These are phyloP conservation scores for Ormyrus pomaceus DNA, from an alignment of 2,888 invertebrate species.

Conservation along the genomic window DNA sequence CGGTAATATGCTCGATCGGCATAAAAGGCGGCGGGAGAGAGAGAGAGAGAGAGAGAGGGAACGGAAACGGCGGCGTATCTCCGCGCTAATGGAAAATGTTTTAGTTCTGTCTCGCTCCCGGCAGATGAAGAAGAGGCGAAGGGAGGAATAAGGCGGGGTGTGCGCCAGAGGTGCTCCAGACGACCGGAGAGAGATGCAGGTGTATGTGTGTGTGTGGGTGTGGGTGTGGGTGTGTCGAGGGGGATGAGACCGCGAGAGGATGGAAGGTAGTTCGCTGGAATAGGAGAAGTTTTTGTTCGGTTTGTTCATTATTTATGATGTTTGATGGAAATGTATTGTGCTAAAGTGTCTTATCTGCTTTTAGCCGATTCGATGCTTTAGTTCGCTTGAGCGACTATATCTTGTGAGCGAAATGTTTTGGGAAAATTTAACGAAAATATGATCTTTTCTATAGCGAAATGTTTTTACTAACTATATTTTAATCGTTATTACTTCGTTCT, in stretches of 20 bases:
- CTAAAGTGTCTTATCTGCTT: no score
- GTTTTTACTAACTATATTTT: no score
- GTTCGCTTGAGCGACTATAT: no score
- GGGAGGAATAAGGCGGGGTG: slow-evolving; percentile 49
- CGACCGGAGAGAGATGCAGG: slow-evolving; percentile 34
- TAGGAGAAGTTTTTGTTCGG: no score
- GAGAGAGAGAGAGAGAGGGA: slow-evolving; percentile 43
- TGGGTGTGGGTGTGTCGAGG: neutral
- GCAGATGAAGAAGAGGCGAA: slow-evolving; percentile 29
- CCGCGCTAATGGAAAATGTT: slow-evolving; percentile 68
- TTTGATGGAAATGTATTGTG: no score
- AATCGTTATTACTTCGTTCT: no score
- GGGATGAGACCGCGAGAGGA: neutral
- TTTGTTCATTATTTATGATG: no score
- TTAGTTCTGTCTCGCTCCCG: slow-evolving; percentile 48
- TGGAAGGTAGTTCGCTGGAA: neutral
- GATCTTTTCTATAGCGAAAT: no score
- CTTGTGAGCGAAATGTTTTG: no score
- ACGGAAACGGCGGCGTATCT: slow-evolving; percentile 55
- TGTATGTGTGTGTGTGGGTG: neutral
- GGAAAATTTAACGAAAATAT: no score
- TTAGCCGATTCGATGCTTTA: no score
- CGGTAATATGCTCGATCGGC: slow-evolving; percentile 43
- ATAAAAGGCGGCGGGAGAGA: neutral
- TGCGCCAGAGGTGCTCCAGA: slow-evolving; percentile 37